phyloP scores from a whole-genome alignment of 2,797 vertebrate species.

The Eleutherodactylus coqui region DNA sequence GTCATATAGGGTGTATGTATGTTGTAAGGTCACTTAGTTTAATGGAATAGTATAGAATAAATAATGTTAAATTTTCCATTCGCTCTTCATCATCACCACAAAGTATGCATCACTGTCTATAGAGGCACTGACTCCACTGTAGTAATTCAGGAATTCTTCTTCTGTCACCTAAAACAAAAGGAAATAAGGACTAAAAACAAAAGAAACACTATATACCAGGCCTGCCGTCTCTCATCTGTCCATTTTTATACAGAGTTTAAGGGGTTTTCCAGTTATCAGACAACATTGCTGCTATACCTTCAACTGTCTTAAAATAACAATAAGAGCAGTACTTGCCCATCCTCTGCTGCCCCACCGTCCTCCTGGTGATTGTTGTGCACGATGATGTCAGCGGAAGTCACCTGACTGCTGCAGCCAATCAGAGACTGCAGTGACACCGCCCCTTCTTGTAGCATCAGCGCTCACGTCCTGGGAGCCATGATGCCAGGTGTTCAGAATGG shows the following conservation, averaged over 20 bases:
- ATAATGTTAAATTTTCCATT: constrained; percentile 70
- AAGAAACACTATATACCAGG: background rate
- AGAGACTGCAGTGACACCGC: too few relatives aligned
- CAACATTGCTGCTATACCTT: too few relatives aligned
- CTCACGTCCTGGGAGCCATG: too few relatives aligned
- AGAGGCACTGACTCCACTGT: constrained; percentile 77
- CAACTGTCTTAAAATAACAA: too few relatives aligned
- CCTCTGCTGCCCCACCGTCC: too few relatives aligned
- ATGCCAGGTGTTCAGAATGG: too few relatives aligned
- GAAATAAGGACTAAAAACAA: background rate
- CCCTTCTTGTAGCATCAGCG: too few relatives aligned
- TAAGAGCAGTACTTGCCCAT: too few relatives aligned
- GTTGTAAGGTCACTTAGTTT: background rate
- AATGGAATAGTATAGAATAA: background rate
- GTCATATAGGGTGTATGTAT: background rate
- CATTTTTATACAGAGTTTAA: background rate
- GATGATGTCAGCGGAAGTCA: too few relatives aligned
- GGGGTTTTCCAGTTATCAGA: too few relatives aligned
- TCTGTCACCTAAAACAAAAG: constrained; percentile 72
- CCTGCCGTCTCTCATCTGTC: background rate
- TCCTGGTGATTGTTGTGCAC: too few relatives aligned
- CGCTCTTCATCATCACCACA: constrained; percentile 71
- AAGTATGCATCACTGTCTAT: constrained; percentile 77
- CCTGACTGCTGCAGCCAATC: too few relatives aligned
- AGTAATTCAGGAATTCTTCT: constrained; percentile 80